Percentiles rank a stretch among this genome's conserved stretches.
These are phyloP conservation scores for Pyrocephalus nanus DNA, from an alignment of 2,797 vertebrate species.

Conservation along the genomic window DNA sequence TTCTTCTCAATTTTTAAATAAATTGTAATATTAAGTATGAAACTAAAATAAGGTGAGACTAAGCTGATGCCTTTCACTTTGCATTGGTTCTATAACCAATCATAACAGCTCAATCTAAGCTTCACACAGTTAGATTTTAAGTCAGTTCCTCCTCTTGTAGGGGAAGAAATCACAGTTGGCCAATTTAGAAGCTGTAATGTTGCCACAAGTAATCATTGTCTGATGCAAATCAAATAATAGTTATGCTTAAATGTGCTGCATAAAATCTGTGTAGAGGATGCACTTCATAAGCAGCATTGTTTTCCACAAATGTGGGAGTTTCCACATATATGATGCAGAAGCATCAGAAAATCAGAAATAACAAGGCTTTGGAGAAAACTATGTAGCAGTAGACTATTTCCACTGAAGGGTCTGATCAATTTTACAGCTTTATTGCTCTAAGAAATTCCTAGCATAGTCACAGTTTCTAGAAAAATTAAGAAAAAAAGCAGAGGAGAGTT, in stretches of 20 bases:
- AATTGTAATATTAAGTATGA: neutral
- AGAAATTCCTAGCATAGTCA: neutral
- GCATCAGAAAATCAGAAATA: neutral
- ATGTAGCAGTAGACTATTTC: neutral
- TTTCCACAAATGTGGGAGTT: neutral
- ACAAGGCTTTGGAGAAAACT: neutral
- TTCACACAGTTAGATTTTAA: neutral
- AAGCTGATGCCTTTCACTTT: neutral
- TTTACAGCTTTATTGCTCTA: neutral
- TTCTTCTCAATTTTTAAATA: neutral
- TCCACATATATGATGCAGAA: neutral
- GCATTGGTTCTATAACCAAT: neutral
- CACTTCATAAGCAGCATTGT: neutral
- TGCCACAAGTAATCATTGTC: neutral
- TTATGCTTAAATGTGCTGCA: neutral
- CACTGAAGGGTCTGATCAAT: neutral
- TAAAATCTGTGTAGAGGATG: neutral
- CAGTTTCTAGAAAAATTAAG: neutral
- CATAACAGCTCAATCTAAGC: neutral
- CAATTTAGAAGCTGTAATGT: neutral
- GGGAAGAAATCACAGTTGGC: neutral
- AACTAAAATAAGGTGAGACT: neutral
- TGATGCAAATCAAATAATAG: conserved; percentile 17
- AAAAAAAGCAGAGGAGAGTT: accelerated
- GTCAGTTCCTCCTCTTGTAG: neutral